Evolutionary conservation across 2,888 invertebrate genomes (phyloP).

Genomic region (Pyrochroa serraticornis): DNA sequence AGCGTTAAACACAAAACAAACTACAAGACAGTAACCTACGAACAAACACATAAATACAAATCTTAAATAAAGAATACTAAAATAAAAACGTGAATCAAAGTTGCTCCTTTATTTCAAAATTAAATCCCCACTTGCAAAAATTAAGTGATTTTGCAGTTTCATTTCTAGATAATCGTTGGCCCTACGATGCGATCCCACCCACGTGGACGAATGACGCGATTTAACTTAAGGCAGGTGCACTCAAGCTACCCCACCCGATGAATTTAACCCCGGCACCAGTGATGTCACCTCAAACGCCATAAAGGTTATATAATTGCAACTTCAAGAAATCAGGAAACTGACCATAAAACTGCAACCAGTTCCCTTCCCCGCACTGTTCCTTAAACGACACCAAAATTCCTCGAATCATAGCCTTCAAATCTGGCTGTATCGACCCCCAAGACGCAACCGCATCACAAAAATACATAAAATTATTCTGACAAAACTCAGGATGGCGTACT

Average conservation of each 20-base stretch:
- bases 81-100: constrained; percentile 36
- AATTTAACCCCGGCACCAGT: constrained; percentile 36
- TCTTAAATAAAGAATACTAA: background rate
- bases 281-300: constrained; percentile 56
- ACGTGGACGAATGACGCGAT: constrained; percentile 46
- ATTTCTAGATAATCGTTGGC: background rate
- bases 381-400: constrained; percentile 95
- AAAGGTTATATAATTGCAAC: constrained; percentile 85
- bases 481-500: constrained; percentile 92
- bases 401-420: constrained; percentile 92
- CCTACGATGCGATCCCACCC: constrained; percentile 46
- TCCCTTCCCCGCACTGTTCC: constrained; percentile 93
- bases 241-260: constrained; percentile 53
- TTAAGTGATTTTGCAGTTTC: too few species aligned
- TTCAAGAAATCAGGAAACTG: constrained; percentile 94
- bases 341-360: constrained; percentile 94
- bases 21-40: background rate
- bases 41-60: background rate
- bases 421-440: constrained; percentile 83
- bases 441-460: constrained; percentile 99
- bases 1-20: background rate
- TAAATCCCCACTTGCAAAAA: constrained; percentile 1
- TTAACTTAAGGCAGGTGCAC: constrained; percentile 53
- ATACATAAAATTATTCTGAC: constrained; percentile 96
- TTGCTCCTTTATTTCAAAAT: constrained; percentile 30